Percentiles rank a stretch among this genome's conserved stretches.
Conservation (phyloP, 1,140 invertebrate species). For the Aphaenogaster floridana region DNA sequence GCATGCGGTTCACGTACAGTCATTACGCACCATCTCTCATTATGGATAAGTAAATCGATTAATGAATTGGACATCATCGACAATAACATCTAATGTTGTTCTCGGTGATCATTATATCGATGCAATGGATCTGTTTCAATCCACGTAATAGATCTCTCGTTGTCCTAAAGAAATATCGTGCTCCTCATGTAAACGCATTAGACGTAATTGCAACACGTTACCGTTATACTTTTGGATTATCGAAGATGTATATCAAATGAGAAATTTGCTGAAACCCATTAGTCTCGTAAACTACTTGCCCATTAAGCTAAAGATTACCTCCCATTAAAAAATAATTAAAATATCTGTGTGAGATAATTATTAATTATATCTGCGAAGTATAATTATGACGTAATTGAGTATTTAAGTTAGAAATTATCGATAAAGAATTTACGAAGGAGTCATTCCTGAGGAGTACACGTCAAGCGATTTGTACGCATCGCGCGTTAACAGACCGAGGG, state of each 20-base stretch:
- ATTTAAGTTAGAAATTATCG: constrained; percentile 1
- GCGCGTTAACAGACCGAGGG: not conserved
- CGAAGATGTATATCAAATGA: not conserved
- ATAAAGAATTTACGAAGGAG: constrained; percentile 23
- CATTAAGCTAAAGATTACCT: not conserved
- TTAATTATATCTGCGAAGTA: not conserved
- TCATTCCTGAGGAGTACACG: not conserved
- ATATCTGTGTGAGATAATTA: not conserved
- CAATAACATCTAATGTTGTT: not conserved
- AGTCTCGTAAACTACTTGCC: not conserved
- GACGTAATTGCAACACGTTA: constrained; percentile 15
- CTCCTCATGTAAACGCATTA: not conserved
- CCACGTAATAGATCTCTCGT: constrained; percentile 23
- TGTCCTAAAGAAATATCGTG: constrained; percentile 20
- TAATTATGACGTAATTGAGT: not conserved
- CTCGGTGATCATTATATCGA: not conserved
- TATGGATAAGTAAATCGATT: constrained; percentile 63
- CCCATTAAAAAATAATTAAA: constrained; percentile 43
- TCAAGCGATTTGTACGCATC: constrained; percentile 27
- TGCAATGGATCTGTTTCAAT: constrained; percentile 26
- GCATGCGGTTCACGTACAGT: constrained; percentile 51
- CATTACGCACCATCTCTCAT: constrained; percentile 62
- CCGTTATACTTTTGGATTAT: not conserved
- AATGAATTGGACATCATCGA: constrained; percentile 35
- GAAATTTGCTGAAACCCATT: not conserved